Base-by-base conservation (phyloP, 2,797 vertebrate genomes). In the Tenualosa ilisha region DNA sequence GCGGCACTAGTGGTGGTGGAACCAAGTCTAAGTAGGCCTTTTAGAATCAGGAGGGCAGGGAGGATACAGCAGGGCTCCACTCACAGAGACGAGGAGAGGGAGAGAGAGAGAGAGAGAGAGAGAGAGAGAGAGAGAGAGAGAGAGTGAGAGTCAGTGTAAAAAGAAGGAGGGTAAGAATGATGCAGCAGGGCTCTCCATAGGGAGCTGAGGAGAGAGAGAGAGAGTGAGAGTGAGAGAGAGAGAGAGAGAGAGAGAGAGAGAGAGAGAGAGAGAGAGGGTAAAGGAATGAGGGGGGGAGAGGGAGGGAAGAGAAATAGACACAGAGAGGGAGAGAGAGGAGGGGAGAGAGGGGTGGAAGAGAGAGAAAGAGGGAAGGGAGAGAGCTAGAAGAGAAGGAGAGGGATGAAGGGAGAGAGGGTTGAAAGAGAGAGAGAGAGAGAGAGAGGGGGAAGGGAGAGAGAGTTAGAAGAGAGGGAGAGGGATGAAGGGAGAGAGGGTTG, bases 361-460 rank as follows among this genome's bases (percentile, higher is more conserved):
- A 68, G 6, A 79, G 26, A n/a, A n/a, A n/a, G n/a, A n/a, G 56
- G 82, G 3, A 43, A 5, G 12, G 37, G 26, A 68, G 24, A 46
- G 40, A 22, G 63, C 46, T 37, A 26, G 24, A 56, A 84, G 68
- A 37, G 3, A 50, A 15, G 43, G 43, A 82, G 59, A n/a, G 43
- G 6, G n/a, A 84, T 43, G 24, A 12, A 22, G 53, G 61, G 79
- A 26, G 79, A 82, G 81, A 68, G n/a, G 20, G 49, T 40, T 22
- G 20, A 6, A 6, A 24, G 85, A 83, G 85, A 56, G 81, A 75
- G 87, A 86, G 85, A 84, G 90, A 88, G 63, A 88, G 79, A n/a
- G 49, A 81, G 43, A 6, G 0, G 22, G 15, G 46, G 17, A 1
- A 82, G 9, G 9, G 81, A 59, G 1, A 6, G 9, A 22, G 20